Conservation (phyloP, 2,113 vertebrate genomes). For the Ivindomyrus marchei region DNA sequence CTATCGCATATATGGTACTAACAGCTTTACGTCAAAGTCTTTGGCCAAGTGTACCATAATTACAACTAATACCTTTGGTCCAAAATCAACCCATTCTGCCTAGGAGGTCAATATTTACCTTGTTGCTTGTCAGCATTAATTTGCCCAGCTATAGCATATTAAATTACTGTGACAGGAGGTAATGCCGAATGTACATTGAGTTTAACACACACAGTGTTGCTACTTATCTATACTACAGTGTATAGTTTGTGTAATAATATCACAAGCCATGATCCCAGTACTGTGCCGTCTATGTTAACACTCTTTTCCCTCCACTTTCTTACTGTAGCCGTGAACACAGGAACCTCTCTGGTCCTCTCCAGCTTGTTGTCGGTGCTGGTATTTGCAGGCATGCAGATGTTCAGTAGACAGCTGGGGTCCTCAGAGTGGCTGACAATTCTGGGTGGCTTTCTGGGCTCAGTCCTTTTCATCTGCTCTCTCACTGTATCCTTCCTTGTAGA, state of each 20-base stretch:
- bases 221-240: not conserved
- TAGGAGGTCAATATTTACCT: not conserved
- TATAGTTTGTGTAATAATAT: not conserved
- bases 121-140: not conserved
- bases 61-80: not conserved
- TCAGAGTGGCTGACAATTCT: slow-evolving; percentile 91
- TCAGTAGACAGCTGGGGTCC: slow-evolving; percentile 84
- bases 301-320: not conserved
- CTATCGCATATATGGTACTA: not conserved
- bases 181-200: not conserved
- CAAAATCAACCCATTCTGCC: not conserved
- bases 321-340: slow-evolving; percentile 74
- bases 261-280: not conserved
- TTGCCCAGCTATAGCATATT: not conserved
- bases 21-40: not conserved
- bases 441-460: slow-evolving; percentile 83
- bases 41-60: not conserved
- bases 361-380: slow-evolving; percentile 85
- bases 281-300: not conserved
- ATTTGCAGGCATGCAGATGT: slow-evolving; percentile 97
- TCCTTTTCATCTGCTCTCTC: slow-evolving; percentile 89
- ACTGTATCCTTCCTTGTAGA: slow-evolving; percentile 78
- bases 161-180: not conserved
- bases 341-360: slow-evolving; percentile 81
- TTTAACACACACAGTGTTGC: not conserved